Base-by-base conservation (phyloP, 1,140 invertebrate species). In the Drosophila takahashii region DNA sequence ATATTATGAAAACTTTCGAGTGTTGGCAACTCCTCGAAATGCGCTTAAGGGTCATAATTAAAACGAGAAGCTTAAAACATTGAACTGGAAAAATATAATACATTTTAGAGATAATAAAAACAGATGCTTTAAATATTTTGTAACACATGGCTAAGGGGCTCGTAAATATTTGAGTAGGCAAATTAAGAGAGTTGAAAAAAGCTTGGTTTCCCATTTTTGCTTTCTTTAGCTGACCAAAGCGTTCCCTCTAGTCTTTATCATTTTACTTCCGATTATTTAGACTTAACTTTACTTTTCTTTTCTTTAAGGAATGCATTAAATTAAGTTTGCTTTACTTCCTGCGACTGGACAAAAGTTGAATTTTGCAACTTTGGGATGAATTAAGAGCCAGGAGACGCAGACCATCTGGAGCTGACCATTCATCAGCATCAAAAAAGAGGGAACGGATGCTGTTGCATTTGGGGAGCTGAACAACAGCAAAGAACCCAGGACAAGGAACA, bases 11-110 rank as follows among this genome's bases (percentile, higher is more conserved):
- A 77, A 77, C 41, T 77, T 77, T 77, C 39, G 44, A 77, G 73
- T 59, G 73, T 48, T 76, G 73, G 72, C 61, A 58, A 76, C 52
- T 50, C 39, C 62, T 67, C 41, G 39, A 67, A 77, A 51, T 59
- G 73, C 72, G 73, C 53, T 77, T 77, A 52, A 67, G 41, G 32
- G 53, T 53, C 66, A 77, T 77, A 67, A 77, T 77, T 77, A 76
- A 77, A 77, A 67, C 26, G 54, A 37, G 62, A 67, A 47, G 53
- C 39, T 36, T 61, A 61, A 61, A 59, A 59, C 18, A 39, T 41
- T 27, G 26, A 56, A 59, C 22, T 51, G 8, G 22, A 47, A 27
- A 64, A 64, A 41, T 9, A n/a, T 53, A 18, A 37, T 47, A 11
- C 2, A 18, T 41, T 37, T 39, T 22, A 0, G 9, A 11, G 8